Base-by-base conservation (phyloP, 2,888 invertebrate species). In the Pandemis heparana region DNA sequence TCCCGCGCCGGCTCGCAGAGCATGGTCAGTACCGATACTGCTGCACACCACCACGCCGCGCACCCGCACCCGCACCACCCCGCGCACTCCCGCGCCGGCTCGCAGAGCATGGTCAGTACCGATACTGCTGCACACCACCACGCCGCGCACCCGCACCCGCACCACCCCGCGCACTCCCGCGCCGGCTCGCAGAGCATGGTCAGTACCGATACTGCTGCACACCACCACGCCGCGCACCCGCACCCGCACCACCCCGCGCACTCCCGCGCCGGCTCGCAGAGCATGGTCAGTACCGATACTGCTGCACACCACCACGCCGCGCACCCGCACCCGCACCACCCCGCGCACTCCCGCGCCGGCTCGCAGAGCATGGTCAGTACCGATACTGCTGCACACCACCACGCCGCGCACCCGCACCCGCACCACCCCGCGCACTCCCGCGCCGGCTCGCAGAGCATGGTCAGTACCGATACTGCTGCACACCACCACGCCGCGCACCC, bases 151-250 rank as follows among this genome's bases (percentile, higher is more conserved):
- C 97, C 97, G 41, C 95, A 96, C 81, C 96, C 96, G 71, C 95
- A 95, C 79, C 96, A 96, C 85, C 96, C 96, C 62, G 96, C 96
- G 61, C 97, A 97, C 86, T 97, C 97, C 56, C 96, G 98, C 83
- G 97, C 97, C 78, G 98, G 98, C 81, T 98, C 98, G 38, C 98
- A 98, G 90, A 97, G 98, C 82, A 98, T 98, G 97, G 97, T 97
- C 81, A 87, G 93, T 82, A 56, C 56, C 1, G n/a, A n/a, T n/a
- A n/a, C n/a, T n/a, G n/a, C n/a, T n/a, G n/a, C n/a, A n/a, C 98
- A 94, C 97, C 98, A 80, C 97, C 98, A 98, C 90, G 95, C 95
- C 46, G 89, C 92, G 12, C 96, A 97, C 91, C 97, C 97, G 41
- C 95, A 96, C 81, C 96, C 96, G 71, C 95, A 95, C 79, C 96